Base-by-base conservation (phyloP, 2,797 vertebrate genomes). In the Eremophila alpestris region DNA sequence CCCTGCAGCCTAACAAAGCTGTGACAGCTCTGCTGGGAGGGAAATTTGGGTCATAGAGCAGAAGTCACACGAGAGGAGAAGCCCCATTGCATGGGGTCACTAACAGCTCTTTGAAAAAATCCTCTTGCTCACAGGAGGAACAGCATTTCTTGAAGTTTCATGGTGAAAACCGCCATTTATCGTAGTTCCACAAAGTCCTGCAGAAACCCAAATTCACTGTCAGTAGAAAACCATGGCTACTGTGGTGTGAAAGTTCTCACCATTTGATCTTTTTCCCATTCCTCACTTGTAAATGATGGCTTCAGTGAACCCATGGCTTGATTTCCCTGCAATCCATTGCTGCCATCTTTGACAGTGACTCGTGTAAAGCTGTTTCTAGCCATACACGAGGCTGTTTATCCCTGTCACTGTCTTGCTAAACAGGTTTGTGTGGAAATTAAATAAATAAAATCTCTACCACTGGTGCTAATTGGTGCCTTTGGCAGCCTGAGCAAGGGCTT, bases 401-500 rank as follows among this genome's bases (percentile, higher is more conserved):
- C 79, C 80, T 87, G 67, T 83, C 58, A 21, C 27, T 65, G 58
- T 76, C 73, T 83, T 84, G 84, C 89, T 96, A 89, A 96, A 71
- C 81, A 93, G 87, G 62, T 92, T 96, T 82, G 74, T 46, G 87
- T 92, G 78, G 68, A 96, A 95, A 94, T 95, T 88, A 94, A 95
- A 96, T 85, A 92, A 89, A 95, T 76, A 94, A 87, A 60, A 85
- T 93, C 82, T 34, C 75, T 70, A 85, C 76, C 87, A 55, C 48
- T 89, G 82, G 62, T 93, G 89, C 92, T 97, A 97, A 95, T 95
- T 96, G 95, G 84, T 94, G 91, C 79, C 76, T 91, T 94, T 96
- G 95, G 94, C 94, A 95, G 81, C 62, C 87, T 78, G 87, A 93
- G 82, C 87, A 71, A 69, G 73, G 87, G 82, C 76, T 87, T 77